A percentile compares a stretch with the other conserved stretches of the same genome.
Evolutionary conservation across 2,113 vertebrate genomes (phyloP).

Genomic region (Cyanocitta stelleri): DNA sequence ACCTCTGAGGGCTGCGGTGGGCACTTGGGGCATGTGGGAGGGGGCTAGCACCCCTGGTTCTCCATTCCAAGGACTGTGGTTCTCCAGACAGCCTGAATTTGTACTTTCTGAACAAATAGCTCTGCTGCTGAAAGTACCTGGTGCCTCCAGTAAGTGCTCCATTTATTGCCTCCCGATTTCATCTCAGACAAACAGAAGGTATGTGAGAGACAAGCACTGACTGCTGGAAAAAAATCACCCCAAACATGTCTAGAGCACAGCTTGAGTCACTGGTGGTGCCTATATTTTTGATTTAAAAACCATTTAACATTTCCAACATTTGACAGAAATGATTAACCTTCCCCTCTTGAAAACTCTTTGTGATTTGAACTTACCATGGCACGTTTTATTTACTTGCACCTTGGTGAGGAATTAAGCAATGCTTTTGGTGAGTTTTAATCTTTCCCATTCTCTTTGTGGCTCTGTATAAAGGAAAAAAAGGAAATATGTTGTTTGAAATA

Average conservation of each 20-base stretch:
- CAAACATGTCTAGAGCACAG: background rate
- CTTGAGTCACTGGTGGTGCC: background rate
- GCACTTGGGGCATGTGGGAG: background rate
- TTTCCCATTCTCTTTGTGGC: conserved; percentile 44
- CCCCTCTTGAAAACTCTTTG: conserved; percentile 28
- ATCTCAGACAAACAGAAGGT: background rate
- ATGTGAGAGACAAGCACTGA: background rate
- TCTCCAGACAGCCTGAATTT: background rate
- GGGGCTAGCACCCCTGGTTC: background rate
- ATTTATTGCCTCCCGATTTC: background rate
- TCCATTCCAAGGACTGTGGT: background rate
- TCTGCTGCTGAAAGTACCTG: conserved; percentile 1
- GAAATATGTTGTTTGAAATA: conserved; percentile 25
- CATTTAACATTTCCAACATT: conserved; percentile 24
- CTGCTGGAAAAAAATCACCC: background rate
- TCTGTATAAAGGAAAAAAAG: background rate
- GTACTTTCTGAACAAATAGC: background rate
- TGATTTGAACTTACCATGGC: conserved; percentile 12
- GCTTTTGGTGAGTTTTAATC: conserved; percentile 39
- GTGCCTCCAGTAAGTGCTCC: background rate
- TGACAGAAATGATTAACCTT: conserved; percentile 53
- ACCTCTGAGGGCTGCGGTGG: background rate
- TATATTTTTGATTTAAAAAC: conserved; percentile 33
- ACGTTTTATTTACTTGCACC: conserved; percentile 43
- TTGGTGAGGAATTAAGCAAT: conserved; percentile 26